A percentile compares a stretch with the other conserved stretches of the same genome.
These are phyloP conservation scores for Numenius phaeopus DNA, from an alignment of 2,797 vertebrate species.

Conservation along the genomic window DNA sequence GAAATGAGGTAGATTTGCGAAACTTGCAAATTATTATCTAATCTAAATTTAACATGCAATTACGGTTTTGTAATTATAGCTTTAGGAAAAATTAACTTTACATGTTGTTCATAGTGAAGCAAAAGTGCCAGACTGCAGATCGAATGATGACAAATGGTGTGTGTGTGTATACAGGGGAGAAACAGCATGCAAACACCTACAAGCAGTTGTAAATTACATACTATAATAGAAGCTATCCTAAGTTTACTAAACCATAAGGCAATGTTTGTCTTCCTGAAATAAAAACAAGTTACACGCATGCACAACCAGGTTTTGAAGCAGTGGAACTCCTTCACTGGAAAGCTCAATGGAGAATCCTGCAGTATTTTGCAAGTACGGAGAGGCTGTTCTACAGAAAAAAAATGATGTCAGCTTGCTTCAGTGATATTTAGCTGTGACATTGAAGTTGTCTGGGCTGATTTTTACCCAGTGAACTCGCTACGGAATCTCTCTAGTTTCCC, in stretches of 20 bases:
- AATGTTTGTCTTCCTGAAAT: not conserved
- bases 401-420: not conserved
- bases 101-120: not conserved
- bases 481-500: not conserved
- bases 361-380: not conserved
- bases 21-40: not conserved
- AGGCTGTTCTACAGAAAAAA: not conserved
- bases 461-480: not conserved
- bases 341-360: accelerated
- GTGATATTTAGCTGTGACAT: accelerated
- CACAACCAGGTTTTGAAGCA: not conserved
- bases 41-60: not conserved
- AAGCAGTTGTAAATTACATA: not conserved
- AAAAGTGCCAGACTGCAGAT: not conserved
- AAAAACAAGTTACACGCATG: not conserved
- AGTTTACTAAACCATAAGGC: not conserved
- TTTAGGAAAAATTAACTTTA: not conserved
- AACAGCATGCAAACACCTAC: not conserved
- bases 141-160: not conserved
- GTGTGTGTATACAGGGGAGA: not conserved
- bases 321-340: not conserved
- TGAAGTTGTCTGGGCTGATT: not conserved
- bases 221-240: not conserved
- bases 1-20: not conserved
- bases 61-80: not conserved